These are phyloP conservation scores for Idaea straminata DNA, from an alignment of 2,888 invertebrate genomes.

Conservation along the genomic window DNA sequence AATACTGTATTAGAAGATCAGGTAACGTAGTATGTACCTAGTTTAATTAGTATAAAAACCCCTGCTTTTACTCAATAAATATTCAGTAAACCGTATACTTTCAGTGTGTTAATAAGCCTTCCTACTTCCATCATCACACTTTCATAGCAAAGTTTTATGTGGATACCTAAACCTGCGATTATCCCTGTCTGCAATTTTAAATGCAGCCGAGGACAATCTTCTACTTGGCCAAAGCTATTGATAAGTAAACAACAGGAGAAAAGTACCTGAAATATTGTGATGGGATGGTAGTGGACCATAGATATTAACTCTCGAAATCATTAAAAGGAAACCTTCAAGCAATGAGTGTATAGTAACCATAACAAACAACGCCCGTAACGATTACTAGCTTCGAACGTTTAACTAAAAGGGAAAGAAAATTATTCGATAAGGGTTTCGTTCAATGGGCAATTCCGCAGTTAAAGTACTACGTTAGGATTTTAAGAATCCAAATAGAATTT, in stretches of 20 bases:
- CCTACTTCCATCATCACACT: too few relatives aligned
- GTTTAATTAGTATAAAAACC: too few relatives aligned
- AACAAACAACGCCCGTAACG: conserved; percentile 12
- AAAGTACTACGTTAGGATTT: conserved; percentile 40
- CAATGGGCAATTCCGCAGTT: conserved; percentile 48
- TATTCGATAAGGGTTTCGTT: conserved; percentile 50
- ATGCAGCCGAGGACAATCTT: too few relatives aligned
- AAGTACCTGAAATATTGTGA: too few relatives aligned
- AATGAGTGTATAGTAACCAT: conserved; percentile 12
- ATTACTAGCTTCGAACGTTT: conserved; percentile 32
- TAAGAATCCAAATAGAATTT: conserved; percentile 42
- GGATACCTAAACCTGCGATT: too few relatives aligned
- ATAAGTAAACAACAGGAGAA: background rate
- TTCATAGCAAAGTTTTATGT: too few relatives aligned
- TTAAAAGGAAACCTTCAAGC: conserved; percentile 7
- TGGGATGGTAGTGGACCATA: background rate
- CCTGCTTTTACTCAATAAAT: too few relatives aligned
- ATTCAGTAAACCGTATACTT: too few relatives aligned
- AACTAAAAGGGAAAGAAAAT: conserved; percentile 46
- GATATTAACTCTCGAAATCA: background rate
- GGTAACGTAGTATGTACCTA: too few relatives aligned
- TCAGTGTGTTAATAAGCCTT: too few relatives aligned
- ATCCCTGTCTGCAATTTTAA: too few relatives aligned
- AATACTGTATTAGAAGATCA: too few relatives aligned
- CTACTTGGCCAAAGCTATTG: background rate